A percentile compares a stretch with the other conserved stretches of the same genome.
Evolutionary conservation across 2,888 invertebrate genomes (phyloP).

Genomic region (Ligdia adustata): DNA sequence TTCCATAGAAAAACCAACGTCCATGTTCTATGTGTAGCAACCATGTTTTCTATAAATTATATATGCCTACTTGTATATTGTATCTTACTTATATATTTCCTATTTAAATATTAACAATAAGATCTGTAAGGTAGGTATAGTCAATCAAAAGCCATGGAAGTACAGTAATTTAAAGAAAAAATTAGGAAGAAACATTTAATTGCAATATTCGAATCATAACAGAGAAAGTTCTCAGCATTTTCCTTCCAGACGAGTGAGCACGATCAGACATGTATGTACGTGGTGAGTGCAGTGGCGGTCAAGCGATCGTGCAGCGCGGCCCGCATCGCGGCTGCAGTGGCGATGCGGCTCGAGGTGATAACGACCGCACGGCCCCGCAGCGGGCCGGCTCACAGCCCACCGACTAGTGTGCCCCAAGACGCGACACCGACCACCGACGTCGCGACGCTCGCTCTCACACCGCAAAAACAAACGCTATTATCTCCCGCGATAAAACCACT

Average conservation of each 20-base stretch:
- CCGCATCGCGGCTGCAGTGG: conserved; percentile 22
- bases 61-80: too few relatives aligned
- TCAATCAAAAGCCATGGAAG: too few relatives aligned
- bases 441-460: conserved; percentile 40
- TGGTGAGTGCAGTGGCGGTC: conserved; percentile 3
- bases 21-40: too few relatives aligned
- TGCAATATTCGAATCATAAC: neutral
- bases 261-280: conserved; percentile 3
- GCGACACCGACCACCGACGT: conserved; percentile 65
- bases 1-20: too few relatives aligned
- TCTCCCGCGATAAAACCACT: conserved; percentile 76
- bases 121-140: too few relatives aligned
- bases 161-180: too few relatives aligned
- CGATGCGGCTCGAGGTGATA: conserved; percentile 39
- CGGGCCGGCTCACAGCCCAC: conserved; percentile 13
- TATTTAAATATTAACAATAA: too few relatives aligned
- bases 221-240: conserved; percentile 14
- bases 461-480: conserved; percentile 77
- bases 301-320: conserved; percentile 1
- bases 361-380: conserved; percentile 32
- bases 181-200: too few relatives aligned
- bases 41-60: too few relatives aligned
- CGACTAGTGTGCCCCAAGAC: conserved; percentile 59
- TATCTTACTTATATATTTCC: too few relatives aligned
- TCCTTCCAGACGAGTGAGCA: conserved; percentile 17